Evolutionary conservation across 2,797 vertebrate species (phyloP).

Genomic region (Cirrhinus mrigala): DNA sequence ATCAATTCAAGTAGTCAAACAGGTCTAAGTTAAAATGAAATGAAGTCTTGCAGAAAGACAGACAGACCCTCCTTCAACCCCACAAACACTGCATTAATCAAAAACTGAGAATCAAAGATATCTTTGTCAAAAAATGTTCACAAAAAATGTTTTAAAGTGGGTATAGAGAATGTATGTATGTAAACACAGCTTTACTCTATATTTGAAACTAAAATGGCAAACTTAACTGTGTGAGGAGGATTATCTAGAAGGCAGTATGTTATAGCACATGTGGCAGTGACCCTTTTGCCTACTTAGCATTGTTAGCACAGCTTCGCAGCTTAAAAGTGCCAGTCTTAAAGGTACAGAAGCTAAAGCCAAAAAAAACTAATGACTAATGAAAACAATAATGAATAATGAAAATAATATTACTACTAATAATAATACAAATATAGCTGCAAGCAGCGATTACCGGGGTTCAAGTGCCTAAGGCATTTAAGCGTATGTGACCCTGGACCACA

Average conservation of each 20-base stretch:
- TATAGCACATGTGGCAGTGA: background rate
- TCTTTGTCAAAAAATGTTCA: background rate
- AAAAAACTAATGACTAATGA: background rate
- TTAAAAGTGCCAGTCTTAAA: background rate
- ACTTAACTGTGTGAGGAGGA: background rate
- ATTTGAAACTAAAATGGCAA: background rate
- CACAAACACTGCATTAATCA: background rate
- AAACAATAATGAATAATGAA: background rate
- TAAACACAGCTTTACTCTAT: background rate
- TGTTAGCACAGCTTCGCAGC: background rate
- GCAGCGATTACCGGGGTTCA: no score
- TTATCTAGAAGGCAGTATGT: background rate
- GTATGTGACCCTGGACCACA: no score
- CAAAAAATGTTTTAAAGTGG: background rate
- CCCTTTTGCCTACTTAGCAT: background rate
- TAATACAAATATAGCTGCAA: no score
- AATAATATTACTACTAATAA: background rate
- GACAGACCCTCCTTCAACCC: background rate
- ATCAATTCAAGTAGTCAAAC: constrained; percentile 29
- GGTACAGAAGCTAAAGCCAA: background rate
- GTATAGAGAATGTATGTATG: background rate
- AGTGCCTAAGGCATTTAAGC: no score
- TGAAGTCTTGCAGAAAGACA: background rate
- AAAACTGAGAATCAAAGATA: background rate
- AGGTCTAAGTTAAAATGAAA: background rate